Evolutionary conservation across 2,797 vertebrate species (phyloP), one percentile per base, ranked within the genome.

Genomic region (Gila robusta): DNA sequence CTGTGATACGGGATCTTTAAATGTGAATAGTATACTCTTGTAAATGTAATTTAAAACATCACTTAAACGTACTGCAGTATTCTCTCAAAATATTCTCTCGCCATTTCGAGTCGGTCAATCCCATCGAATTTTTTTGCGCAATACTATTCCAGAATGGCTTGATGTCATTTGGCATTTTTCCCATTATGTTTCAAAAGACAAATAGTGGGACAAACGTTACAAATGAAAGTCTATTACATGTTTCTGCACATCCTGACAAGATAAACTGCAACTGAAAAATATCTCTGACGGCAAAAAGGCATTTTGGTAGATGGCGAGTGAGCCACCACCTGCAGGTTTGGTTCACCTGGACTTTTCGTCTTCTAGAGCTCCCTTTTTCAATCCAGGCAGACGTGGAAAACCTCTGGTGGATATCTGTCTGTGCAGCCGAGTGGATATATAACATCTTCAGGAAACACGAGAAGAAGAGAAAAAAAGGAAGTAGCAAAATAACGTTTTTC

Each of bases 111-210:
- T 71, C 87, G 70, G 90, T 91, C 87, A 85, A 79, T 76, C 83
- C 78, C 80, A 82, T 41, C 44, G 16, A 49, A 82, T 49, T 59
- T 54, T 35, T 78, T 44, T 91, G 87, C 14, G 10, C 23, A 23
- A 73, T 69, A 78, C 47, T 26, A n/a, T 87, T 81, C 47, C 87
- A 86, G 26, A 94, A 93, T 93, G 92, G 93, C 91, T 90, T 93
- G 52, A 86, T 84, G 89, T 94, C 91, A 93, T 94, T 96, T 95
- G 93, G 94, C 92, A 94, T 93, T 81, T 91, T 89, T 88, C 88
- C 84, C 5, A 71, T 76, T 82, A 81, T 89, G 90, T 87, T 89
- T 90, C 89, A 89, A 59, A 84, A 86, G 86, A 47, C 82, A 64
- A 72, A 71, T 39, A 8, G n/a, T 77, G 83, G 56, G 85, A 88